Evolutionary conservation across 2,113 vertebrate genomes (phyloP).

Genomic region (Empidonax traillii): DNA sequence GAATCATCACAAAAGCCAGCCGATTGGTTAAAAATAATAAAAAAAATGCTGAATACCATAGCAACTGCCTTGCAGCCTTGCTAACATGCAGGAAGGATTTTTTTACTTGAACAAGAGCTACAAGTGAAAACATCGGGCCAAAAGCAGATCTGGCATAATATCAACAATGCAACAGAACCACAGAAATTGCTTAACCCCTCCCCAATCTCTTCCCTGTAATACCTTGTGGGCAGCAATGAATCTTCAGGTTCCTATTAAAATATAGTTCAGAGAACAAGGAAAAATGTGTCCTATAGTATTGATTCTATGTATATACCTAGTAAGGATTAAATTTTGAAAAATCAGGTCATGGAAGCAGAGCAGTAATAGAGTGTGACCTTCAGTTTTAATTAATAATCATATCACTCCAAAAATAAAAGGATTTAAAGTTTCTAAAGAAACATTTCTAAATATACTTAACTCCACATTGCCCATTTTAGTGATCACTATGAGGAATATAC

Average conservation of each 20-base stretch:
- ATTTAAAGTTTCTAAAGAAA: not conserved
- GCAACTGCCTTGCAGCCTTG: slow-evolving; percentile 37
- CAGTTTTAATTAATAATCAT: not conserved
- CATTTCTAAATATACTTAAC: not conserved
- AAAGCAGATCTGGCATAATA: not conserved
- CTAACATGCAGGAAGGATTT: not conserved
- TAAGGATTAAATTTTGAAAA: not conserved
- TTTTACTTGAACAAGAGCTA: slow-evolving; percentile 29
- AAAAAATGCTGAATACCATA: slow-evolving; percentile 37
- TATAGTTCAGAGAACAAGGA: not conserved
- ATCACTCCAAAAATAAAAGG: not conserved
- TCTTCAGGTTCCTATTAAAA: not conserved
- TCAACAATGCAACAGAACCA: fast-evolving
- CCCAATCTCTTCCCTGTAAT: not conserved
- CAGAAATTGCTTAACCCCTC: not conserved
- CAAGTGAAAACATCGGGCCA: slow-evolving; percentile 10
- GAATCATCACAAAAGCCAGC: slow-evolving; percentile 29
- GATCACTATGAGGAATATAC: not conserved
- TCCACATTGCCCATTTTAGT: not conserved
- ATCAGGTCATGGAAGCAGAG: not conserved
- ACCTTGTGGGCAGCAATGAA: not conserved
- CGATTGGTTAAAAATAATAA: not conserved
- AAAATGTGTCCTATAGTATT: not conserved
- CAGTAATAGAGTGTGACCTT: not conserved
- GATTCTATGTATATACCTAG: not conserved